A percentile compares a stretch with the other conserved stretches of the same genome.
Evolutionary conservation across 1,140 invertebrate species (phyloP).

Genomic region (Meloidogyne exigua): DNA sequence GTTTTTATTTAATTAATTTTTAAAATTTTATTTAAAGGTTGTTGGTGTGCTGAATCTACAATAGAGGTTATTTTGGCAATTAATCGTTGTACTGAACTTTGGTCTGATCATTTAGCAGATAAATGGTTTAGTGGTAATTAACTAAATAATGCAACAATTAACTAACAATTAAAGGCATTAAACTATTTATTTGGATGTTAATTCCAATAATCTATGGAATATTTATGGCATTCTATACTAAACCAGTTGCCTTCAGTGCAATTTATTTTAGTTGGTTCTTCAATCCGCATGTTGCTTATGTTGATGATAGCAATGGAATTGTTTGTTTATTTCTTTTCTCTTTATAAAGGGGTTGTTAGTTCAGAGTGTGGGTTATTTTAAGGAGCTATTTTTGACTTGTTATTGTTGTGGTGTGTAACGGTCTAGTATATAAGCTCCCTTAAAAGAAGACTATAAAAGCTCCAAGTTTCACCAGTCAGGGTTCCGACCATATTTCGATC

Average conservation of each 20-base stretch:
- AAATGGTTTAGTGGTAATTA: conserved; percentile 25
- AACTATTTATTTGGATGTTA: background rate
- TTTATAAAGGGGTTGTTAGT: too few relatives aligned
- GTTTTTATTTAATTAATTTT: background rate
- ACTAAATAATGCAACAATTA: background rate
- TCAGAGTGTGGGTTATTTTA: too few relatives aligned
- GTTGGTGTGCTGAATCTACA: conserved; percentile 20
- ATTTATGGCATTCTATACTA: background rate
- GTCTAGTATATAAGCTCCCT: too few relatives aligned
- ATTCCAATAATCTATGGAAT: background rate
- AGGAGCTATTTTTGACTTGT: too few relatives aligned
- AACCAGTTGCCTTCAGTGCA: conserved; percentile 23
- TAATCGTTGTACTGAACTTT: conserved; percentile 37
- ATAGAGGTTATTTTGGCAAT: conserved; percentile 20
- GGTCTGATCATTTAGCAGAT: background rate
- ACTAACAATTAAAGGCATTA: background rate
- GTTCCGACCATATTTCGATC: too few relatives aligned
- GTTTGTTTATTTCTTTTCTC: background rate
- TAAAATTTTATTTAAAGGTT: background rate
- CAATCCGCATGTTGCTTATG: conserved; percentile 30
- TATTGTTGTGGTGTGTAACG: too few relatives aligned
- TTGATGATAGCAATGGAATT: conserved; percentile 17
- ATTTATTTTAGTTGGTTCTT: conserved; percentile 30
- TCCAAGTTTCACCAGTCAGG: too few relatives aligned
- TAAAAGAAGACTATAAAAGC: too few relatives aligned